These are phyloP conservation scores for Sebastes kiyomatsui DNA, from an alignment of 2,797 vertebrate genomes.

Conservation along the genomic window DNA sequence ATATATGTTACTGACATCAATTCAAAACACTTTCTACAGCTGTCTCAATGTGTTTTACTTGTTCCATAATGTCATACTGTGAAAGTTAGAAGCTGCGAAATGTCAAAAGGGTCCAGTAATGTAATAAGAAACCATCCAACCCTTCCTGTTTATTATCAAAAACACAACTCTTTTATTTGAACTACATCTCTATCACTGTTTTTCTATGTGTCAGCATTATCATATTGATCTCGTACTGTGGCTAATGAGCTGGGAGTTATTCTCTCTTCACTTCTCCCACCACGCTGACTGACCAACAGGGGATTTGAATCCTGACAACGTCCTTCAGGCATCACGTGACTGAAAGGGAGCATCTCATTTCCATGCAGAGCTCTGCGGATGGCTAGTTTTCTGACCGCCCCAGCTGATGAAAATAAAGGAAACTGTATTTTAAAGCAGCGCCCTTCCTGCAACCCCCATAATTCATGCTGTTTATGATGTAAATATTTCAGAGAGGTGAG, in stretches of 20 bases:
- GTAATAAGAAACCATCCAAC: not conserved
- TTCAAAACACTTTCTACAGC: slow-evolving; percentile 1
- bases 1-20: slow-evolving; percentile 1
- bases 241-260: slow-evolving; percentile 62
- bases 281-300: slow-evolving; percentile 35
- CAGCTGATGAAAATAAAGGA: slow-evolving; percentile 70
- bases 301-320: slow-evolving; percentile 57
- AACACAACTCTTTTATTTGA: slow-evolving; percentile 13
- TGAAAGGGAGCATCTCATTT: slow-evolving; percentile 44
- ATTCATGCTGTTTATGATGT: slow-evolving; percentile 81
- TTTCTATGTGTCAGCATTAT: slow-evolving; percentile 20
- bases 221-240: slow-evolving; percentile 47
- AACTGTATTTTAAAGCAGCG: slow-evolving; percentile 69
- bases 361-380: slow-evolving; percentile 49
- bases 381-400: slow-evolving; percentile 49
- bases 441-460: slow-evolving; percentile 76
- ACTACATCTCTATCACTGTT: slow-evolving; percentile 37
- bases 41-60: not conserved
- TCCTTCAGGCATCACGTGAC: slow-evolving; percentile 69
- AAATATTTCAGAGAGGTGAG: slow-evolving; percentile 80
- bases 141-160: slow-evolving; percentile 9
- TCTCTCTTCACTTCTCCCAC: slow-evolving; percentile 26
- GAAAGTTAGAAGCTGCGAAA: slow-evolving; percentile 25
- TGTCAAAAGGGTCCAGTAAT: slow-evolving; percentile 27
- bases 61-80: not conserved